Conservation (phyloP, 2,888 invertebrate species). For the Cephus sareptanus region DNA sequence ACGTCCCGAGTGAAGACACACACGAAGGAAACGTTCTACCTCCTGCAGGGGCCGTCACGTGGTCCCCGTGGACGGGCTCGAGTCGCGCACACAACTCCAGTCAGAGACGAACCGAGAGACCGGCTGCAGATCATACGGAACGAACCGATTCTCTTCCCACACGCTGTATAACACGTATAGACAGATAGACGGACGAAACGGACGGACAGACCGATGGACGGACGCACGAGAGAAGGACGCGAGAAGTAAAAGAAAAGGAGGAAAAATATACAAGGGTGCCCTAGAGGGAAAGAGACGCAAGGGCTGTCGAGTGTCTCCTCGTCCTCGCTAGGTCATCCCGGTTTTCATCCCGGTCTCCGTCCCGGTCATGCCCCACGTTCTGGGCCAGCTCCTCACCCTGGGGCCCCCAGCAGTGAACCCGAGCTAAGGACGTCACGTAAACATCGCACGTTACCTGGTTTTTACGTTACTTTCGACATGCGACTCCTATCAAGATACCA, state of each 20-base stretch:
- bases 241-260: background rate
- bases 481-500: background rate
- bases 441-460: background rate
- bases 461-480: background rate
- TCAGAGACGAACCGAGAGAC: conserved; percentile 61
- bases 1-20: conserved; percentile 28
- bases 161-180: background rate
- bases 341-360: background rate
- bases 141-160: conserved; percentile 19
- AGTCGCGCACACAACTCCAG: conserved; percentile 57
- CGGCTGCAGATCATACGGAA: conserved; percentile 40
- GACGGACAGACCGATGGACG: background rate
- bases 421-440: background rate
- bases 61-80: conserved; percentile 54
- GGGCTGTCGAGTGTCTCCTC: background rate
- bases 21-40: conserved; percentile 54
- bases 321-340: background rate
- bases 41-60: conserved; percentile 65
- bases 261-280: background rate
- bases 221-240: background rate
- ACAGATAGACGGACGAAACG: conserved; percentile 15
- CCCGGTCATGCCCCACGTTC: background rate
- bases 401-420: background rate
- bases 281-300: background rate
- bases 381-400: background rate